Evolutionary conservation across 2,797 vertebrate species (phyloP), one percentile per base, ranked within the genome.

Genomic region (Triplophysa bombifrons): DNA sequence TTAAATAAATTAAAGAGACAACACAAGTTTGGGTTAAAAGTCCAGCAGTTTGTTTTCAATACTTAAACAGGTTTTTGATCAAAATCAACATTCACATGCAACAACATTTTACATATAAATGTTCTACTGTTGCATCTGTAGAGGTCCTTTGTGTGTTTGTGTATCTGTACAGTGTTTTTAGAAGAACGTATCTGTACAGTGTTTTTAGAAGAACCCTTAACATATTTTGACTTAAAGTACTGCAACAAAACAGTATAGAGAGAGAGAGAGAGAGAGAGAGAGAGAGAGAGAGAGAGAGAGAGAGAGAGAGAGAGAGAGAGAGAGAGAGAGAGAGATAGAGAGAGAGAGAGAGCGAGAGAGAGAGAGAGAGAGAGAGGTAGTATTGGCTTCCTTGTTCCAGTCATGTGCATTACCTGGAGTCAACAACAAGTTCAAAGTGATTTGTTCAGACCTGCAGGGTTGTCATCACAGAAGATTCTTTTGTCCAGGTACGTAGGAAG

Each of bases 321-420:
- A n/a, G n/a, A 25, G 48, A 22, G 46, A 8, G 3, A 25, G 22
- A n/a, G 48, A 22, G 46, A 12, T 2, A 25, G 22, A 20, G 58
- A 41, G 16, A 19, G 13, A 64, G 46, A 75, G 11, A 25, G 3
- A 25, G 22, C 1, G 48, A 22, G 22, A 22, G 22, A 22, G 22
- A 22, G 22, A 22, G 22, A 22, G 22, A 64, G 46, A 75, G 11
- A 25, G 3, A 25, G 22, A 27, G 48, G 68, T 56, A 6, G 25
- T 25, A 1, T 19, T 25, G 30, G 30, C n/a, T 61, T 78, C n/a
- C 58, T 30, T 46, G 20, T 71, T 53, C 1, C 1, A 30, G 13
- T 56, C 68, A 72, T 44, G 60, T 66, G 50, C 17, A 65, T 64
- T 56, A 79, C 60, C 22, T 66, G 60, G 50, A 79, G 69, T 61